Evolutionary conservation across 2,113 vertebrate species (phyloP), one percentile per base, ranked within the genome.

Genomic region (Gymnobelideus leadbeateri): DNA sequence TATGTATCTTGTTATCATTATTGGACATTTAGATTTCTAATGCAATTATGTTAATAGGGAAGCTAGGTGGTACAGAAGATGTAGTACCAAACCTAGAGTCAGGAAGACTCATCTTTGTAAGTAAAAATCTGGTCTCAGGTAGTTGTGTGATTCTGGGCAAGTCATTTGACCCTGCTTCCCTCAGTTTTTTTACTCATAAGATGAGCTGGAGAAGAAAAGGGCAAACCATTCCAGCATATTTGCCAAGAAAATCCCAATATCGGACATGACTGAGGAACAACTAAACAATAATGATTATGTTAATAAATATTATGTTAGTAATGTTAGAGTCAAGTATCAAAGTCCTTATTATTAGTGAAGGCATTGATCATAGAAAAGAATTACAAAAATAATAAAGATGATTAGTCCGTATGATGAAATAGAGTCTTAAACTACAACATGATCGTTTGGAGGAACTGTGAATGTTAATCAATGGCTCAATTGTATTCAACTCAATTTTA

Each of bases 1-100:
- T 16, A 95, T 97, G 77, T 89, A 93, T 51, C 89, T 51, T 0
- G 89, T 95, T 96, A 94, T 5, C 53, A 68, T 97, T 94, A 94
- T 90, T 94, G 49, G 12, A 23, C 6, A 95, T 95, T 96, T 92
- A 93, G 51, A 47, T 31, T 91, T 77, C 95, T 89, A 21, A n/a
- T 77, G 4, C 91, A 93, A 28, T 61, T 23, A 31, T 31, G 0
- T 92, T 21, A 91, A 89, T 95, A 93, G 8, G 92, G 89, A 24
- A 51, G 9, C 91, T 16, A 54, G 93, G 0, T 3, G 89, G 96
- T 92, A 97, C 91, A 89, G 90, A 95, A 10, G 10, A 61, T 61
- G 12, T 31, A 61, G 55, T 61, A 26, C 9, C 9, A 12, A 26
- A 31, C 57, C 2, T 61, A 31, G 53, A 54, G 54, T 26, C 2